phyloP scores from a whole-genome alignment of 2,113 vertebrate species.

The Reinhardtius hippoglossoides region DNA sequence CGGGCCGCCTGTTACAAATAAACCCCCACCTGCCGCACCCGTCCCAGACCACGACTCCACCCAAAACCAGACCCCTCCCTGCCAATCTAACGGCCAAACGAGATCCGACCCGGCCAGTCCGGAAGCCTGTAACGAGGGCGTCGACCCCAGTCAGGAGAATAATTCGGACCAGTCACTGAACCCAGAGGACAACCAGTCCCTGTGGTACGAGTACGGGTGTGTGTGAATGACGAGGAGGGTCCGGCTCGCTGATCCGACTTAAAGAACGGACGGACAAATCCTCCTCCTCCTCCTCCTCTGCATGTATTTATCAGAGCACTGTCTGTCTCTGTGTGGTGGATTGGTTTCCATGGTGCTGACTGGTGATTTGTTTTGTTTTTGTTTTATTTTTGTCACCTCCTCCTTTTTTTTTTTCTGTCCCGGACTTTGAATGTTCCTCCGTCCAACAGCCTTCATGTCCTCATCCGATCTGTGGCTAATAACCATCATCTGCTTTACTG shows the following conservation, averaged over 20 bases:
- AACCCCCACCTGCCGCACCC: slow-evolving; percentile 53
- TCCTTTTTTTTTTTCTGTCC: slow-evolving; percentile 17
- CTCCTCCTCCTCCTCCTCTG: slow-evolving; percentile 49
- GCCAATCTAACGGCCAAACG: slow-evolving; percentile 57
- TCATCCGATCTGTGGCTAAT: slow-evolving; percentile 43
- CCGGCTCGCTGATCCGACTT: background rate
- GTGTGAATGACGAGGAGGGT: slow-evolving; percentile 81
- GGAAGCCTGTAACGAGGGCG: slow-evolving; percentile 51
- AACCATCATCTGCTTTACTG: slow-evolving; percentile 20
- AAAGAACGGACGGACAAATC: slow-evolving; percentile 6
- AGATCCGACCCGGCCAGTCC: slow-evolving; percentile 57
- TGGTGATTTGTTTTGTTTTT: slow-evolving; percentile 11
- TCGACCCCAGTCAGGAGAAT: slow-evolving; percentile 49
- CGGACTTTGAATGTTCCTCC: slow-evolving; percentile 39
- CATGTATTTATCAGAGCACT: slow-evolving; percentile 68
- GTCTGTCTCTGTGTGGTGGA: slow-evolving; percentile 35
- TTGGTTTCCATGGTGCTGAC: slow-evolving; percentile 46
- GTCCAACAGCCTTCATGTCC: slow-evolving; percentile 26
- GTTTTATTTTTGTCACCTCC: slow-evolving; percentile 1
- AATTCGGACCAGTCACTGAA: slow-evolving; percentile 81
- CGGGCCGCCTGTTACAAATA: slow-evolving; percentile 81
- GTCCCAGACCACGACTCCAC: slow-evolving; percentile 27
- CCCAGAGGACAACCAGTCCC: slow-evolving; percentile 91
- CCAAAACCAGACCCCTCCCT: slow-evolving; percentile 52
- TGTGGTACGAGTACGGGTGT: slow-evolving; percentile 99